Evolutionary conservation across 2,888 invertebrate species (phyloP).

Genomic region (Euclidia mi): DNA sequence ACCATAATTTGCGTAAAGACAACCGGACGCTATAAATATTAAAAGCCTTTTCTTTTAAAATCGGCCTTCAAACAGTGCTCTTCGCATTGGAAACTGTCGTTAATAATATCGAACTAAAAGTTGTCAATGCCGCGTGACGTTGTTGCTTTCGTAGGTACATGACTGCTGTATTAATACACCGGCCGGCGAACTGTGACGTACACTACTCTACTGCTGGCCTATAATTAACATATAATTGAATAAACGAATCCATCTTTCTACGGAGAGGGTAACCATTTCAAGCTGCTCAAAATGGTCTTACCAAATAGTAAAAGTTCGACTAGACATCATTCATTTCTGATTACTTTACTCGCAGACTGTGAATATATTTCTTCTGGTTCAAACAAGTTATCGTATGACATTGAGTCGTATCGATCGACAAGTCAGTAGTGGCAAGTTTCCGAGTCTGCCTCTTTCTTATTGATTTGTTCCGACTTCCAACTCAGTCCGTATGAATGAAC

Average conservation of each 20-base stretch:
- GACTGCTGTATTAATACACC: slow-evolving; percentile 50
- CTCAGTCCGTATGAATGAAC: background rate
- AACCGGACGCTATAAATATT: slow-evolving; percentile 1
- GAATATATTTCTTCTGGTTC: no score
- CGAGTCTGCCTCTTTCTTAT: no score
- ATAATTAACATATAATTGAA: background rate
- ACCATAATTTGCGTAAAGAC: no score
- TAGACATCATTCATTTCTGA: no score
- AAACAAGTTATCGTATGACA: no score
- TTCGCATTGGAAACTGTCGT: slow-evolving; percentile 36
- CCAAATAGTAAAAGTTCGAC: no score
- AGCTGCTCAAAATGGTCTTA: no score
- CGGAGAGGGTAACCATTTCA: no score
- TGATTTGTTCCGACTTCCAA: background rate
- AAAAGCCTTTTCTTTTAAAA: slow-evolving; percentile 7
- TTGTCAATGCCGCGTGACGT: slow-evolving; percentile 58
- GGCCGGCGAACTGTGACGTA: slow-evolving; percentile 15
- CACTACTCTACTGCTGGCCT: background rate
- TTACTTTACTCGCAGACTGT: no score
- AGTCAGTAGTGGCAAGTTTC: no score
- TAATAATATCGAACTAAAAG: slow-evolving; percentile 34
- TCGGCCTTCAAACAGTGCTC: slow-evolving; percentile 24
- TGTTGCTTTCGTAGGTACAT: slow-evolving; percentile 40
- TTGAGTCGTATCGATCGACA: no score
- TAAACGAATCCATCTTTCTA: no score